Evolutionary conservation across 2,888 invertebrate species (phyloP).

Genomic region (Arctia plantaginis): DNA sequence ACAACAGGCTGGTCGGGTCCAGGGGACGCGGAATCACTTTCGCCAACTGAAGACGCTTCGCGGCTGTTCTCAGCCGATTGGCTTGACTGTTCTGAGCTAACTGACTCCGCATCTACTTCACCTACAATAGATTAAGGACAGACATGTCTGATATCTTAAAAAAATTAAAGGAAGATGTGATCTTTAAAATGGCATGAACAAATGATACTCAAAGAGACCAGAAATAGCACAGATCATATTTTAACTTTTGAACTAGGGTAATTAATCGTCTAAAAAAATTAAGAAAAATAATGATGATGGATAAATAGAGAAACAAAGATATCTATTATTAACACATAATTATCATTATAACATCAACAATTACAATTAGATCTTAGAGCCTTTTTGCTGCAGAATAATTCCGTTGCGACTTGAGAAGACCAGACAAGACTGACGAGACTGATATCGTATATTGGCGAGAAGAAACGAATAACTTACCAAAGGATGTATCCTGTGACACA

Average conservation of each 20-base stretch:
- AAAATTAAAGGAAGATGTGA: neutral
- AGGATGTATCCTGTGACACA: constrained; percentile 60
- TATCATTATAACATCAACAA: too few relatives aligned
- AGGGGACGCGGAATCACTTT: constrained; percentile 86
- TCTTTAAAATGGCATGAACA: neutral
- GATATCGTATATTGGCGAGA: neutral
- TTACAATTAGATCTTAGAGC: too few relatives aligned
- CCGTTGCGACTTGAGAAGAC: too few relatives aligned
- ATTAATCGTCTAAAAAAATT: too few relatives aligned
- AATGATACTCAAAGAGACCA: too few relatives aligned
- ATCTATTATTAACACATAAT: too few relatives aligned
- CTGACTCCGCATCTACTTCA: constrained; percentile 77
- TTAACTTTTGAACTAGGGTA: too few relatives aligned
- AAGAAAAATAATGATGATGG: too few relatives aligned
- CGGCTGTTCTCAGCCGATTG: constrained; percentile 76
- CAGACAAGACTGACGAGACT: too few relatives aligned
- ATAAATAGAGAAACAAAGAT: too few relatives aligned
- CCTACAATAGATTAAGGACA: constrained; percentile 45
- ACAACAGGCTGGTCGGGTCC: constrained; percentile 87
- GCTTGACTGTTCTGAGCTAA: constrained; percentile 80
- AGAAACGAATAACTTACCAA: constrained; percentile 61
- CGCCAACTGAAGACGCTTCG: constrained; percentile 80
- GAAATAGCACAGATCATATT: too few relatives aligned
- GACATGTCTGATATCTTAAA: neutral
- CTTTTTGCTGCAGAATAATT: too few relatives aligned